Base-by-base conservation (phyloP, 1,140 invertebrate species). In the Pseudobourletiella spinata region DNA sequence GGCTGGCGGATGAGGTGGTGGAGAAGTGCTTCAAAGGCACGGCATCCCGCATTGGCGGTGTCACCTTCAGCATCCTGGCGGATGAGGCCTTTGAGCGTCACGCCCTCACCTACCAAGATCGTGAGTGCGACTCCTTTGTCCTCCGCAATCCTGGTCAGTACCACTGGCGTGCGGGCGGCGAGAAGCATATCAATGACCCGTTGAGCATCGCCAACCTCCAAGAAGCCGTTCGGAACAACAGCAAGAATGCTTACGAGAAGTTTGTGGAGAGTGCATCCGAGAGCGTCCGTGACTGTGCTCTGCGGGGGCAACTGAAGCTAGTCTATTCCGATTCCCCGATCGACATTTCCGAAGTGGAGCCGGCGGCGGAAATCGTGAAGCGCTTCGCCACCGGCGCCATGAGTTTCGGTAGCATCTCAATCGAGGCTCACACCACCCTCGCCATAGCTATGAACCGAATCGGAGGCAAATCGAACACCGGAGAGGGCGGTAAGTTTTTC, bases 181-280 rank as follows among this genome's bases (percentile, higher is more conserved):
- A 99, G 77, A 94, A 94, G 70, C 96, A 99, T 76, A 88, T 98
- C 69, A 99, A 98, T 74, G 94, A 98, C 75, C 96, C 96, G 0
- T 76, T 84, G 42, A 91, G 91, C 65, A 91, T 99, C 72, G 92
- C 91, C 30, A 91, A 88, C 73, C 77, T 97, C n/a, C 91, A 88
- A 82, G 86, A 97, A 76, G 93, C 95, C 14, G 86, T 91, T 0
- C 75, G 80, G 44, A 84, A 81, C 43, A 96, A 97, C 62, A 92
- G 82, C 71, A 79, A 80, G 24, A 83, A 80, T 43, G 87, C 90
- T 3, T 99, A 96, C 74, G 87, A 92, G 61, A 85, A 86, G 71
- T 98, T 88, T 78, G 84, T 86, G 30, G 88, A 92, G 75, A 86
- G 86, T 24, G 87, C 91, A 0, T 84, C 91, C 81, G 84, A 93